A percentile compares a stretch with the other conserved stretches of the same genome.
Conservation (phyloP, 2,113 vertebrate species). For the Lucifuga dentata region DNA sequence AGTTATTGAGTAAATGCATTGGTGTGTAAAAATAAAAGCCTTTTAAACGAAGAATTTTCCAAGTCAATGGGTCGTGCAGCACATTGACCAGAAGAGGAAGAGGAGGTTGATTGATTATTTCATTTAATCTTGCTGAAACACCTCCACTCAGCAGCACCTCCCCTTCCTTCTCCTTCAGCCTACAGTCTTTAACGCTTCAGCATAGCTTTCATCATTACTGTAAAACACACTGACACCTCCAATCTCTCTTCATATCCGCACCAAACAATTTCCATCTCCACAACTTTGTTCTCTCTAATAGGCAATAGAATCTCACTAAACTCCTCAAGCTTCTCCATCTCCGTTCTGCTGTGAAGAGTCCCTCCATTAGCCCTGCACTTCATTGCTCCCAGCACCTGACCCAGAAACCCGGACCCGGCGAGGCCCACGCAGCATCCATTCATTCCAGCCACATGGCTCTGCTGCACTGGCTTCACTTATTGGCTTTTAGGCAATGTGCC, state of each 20-base stretch:
- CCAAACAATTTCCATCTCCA: constrained; percentile 65
- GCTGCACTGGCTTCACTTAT: constrained; percentile 53
- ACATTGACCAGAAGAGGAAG: constrained; percentile 60
- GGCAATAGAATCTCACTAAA: constrained; percentile 59
- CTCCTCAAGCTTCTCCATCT: constrained; percentile 67
- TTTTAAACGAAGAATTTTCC: constrained; percentile 60
- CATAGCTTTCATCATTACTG: constrained; percentile 55
- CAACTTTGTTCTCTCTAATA: constrained; percentile 67
- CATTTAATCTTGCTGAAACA: constrained; percentile 65
- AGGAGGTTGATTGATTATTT: constrained; percentile 70
- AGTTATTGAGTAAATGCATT: constrained; percentile 28
- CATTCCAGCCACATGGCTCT: constrained; percentile 29
- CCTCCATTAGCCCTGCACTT: constrained; percentile 77
- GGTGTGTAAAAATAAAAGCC: constrained; percentile 53
- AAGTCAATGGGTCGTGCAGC: constrained; percentile 46
- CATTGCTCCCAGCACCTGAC: constrained; percentile 69
- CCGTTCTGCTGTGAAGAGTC: constrained; percentile 75
- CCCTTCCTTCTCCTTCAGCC: constrained; percentile 37
- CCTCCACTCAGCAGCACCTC: constrained; percentile 50
- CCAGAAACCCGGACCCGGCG: constrained; percentile 66
- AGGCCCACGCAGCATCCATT: constrained; percentile 46
- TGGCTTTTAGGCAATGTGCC: constrained; percentile 68
- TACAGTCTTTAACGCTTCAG: constrained; percentile 40
- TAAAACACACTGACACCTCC: constrained; percentile 49
- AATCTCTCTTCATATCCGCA: constrained; percentile 62